Evolutionary conservation across 2,797 vertebrate genomes (phyloP).

Genomic region (Pangasius mekongensis): DNA sequence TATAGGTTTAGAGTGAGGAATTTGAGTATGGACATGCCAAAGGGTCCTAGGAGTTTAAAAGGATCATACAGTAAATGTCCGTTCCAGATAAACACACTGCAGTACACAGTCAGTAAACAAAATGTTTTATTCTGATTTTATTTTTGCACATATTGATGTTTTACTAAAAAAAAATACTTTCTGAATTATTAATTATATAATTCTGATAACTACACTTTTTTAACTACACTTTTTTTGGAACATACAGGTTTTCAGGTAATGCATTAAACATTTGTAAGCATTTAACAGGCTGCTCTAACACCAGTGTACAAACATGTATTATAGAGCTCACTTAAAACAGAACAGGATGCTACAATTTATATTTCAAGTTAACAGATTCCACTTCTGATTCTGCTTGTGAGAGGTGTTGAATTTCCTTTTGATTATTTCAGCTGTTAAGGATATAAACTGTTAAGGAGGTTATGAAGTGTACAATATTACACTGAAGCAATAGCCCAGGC

Average conservation of each 20-base stretch:
- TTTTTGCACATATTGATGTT: background rate
- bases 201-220: background rate
- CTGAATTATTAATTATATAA: too few species aligned
- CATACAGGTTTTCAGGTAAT: background rate
- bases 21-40: background rate
- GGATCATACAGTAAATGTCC: too few species aligned
- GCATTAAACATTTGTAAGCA: background rate
- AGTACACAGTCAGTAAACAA: background rate
- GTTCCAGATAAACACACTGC: background rate
- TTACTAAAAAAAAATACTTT: background rate
- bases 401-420: background rate
- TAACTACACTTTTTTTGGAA: background rate
- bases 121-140: background rate
- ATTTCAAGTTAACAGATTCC: background rate
- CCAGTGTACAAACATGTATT: background rate
- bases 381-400: too few species aligned
- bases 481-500: background rate
- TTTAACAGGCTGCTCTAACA: background rate
- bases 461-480: background rate
- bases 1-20: background rate
- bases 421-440: background rate
- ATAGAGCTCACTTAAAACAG: background rate
- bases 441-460: background rate
- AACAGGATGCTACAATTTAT: background rate
- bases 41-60: background rate